These are phyloP conservation scores for Agrotis puta DNA, from an alignment of 2,888 invertebrate species.

Conservation along the genomic window DNA sequence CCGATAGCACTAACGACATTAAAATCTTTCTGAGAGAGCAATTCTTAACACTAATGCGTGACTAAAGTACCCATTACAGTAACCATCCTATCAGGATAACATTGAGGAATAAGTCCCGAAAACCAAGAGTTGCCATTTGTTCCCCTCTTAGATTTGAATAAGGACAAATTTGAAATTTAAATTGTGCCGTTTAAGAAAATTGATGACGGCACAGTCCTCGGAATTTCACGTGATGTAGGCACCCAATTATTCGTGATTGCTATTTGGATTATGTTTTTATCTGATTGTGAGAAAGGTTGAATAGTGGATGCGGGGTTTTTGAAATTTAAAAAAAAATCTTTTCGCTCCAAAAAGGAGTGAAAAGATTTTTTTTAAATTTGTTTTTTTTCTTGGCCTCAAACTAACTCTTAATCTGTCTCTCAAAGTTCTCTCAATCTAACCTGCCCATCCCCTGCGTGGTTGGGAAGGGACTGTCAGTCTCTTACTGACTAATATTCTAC, in stretches of 20 bases:
- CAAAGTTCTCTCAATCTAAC: too few species aligned
- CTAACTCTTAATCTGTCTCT: too few species aligned
- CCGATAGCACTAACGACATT: constrained; percentile 1
- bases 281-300: constrained; percentile 22
- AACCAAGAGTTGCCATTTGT: constrained; percentile 67
- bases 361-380: too few species aligned
- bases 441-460: too few species aligned
- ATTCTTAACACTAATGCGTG: constrained; percentile 36
- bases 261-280: constrained; percentile 54
- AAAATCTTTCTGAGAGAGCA: constrained; percentile 15
- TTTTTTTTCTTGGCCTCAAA: too few species aligned
- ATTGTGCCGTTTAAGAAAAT: constrained; percentile 65
- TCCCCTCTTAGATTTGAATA: constrained; percentile 73
- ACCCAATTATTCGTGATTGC: constrained; percentile 57
- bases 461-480: too few species aligned
- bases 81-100: constrained; percentile 53
- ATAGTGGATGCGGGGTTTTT: not conserved
- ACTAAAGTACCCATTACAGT: constrained; percentile 49
- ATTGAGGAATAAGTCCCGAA: constrained; percentile 45
- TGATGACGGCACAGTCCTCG: constrained; percentile 53
- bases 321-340: too few species aligned
- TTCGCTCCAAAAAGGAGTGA: too few species aligned
- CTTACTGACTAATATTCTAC: too few species aligned
- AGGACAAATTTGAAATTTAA: constrained; percentile 78
- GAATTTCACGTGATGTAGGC: constrained; percentile 55